These are phyloP conservation scores for Liodrosophila aerea DNA, from an alignment of 2,888 invertebrate species.

Conservation along the genomic window DNA sequence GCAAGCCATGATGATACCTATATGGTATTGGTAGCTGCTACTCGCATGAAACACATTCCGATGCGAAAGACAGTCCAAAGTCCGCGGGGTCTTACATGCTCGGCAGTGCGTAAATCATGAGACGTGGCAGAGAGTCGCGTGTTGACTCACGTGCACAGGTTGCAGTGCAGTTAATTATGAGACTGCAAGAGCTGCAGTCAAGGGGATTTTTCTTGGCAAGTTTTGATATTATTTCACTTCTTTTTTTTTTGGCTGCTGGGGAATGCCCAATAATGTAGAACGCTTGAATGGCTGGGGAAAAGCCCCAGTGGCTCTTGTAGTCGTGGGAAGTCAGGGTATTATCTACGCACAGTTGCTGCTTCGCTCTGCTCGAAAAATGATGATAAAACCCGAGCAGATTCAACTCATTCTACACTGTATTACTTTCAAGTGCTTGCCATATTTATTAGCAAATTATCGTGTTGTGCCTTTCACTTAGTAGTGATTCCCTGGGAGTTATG, in stretches of 20 bases:
- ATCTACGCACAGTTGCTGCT: constrained; percentile 21
- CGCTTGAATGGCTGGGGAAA: constrained; percentile 31
- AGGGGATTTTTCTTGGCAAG: constrained; percentile 31
- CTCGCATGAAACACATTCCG: constrained; percentile 40
- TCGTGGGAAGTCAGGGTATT: not conserved
- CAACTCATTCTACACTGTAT: not conserved
- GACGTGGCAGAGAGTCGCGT: constrained; percentile 26
- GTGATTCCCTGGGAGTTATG: not conserved
- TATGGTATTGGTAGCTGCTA: constrained; percentile 17
- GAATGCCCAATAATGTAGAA: constrained; percentile 39
- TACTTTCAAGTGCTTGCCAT: constrained; percentile 4
- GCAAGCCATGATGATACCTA: constrained; percentile 3
- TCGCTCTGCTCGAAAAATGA: constrained; percentile 17
- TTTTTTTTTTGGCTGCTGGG: constrained; percentile 25
- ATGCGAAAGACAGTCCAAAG: constrained; percentile 54
- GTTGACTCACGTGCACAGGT: constrained; percentile 62
- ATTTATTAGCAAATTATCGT: constrained; percentile 1
- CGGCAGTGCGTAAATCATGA: constrained; percentile 22
- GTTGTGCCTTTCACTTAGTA: not conserved
- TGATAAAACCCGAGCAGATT: not conserved
- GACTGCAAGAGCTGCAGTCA: constrained; percentile 24
- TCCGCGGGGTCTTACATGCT: constrained; percentile 44
- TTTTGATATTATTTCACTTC: not conserved
- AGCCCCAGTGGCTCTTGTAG: constrained; percentile 33
- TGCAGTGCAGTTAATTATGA: constrained; percentile 45